Evolutionary conservation across 2,888 invertebrate genomes (phyloP).

Genomic region (Himalopsyche tibetana): DNA sequence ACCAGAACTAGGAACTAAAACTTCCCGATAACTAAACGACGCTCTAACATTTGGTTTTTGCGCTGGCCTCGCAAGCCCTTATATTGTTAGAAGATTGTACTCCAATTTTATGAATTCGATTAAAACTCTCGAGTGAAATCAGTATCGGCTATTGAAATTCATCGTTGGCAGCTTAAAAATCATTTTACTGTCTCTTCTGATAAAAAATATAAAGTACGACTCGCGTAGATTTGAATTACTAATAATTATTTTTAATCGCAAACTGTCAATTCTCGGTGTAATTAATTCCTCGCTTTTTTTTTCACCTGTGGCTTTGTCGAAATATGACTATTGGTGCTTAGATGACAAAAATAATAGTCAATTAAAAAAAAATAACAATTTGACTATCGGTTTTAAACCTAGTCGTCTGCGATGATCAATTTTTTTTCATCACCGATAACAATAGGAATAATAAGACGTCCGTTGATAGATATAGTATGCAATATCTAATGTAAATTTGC

Average conservation of each 20-base stretch:
- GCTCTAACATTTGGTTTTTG: too few relatives aligned
- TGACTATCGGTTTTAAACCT: conserved; percentile 6
- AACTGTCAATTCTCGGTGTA: background rate
- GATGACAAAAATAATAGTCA: conserved; percentile 50
- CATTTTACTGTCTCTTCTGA: too few relatives aligned
- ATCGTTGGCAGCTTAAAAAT: too few relatives aligned
- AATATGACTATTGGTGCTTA: conserved; percentile 41
- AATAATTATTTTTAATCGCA: background rate
- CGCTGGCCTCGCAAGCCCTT: too few relatives aligned
- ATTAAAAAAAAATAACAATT: conserved; percentile 34
- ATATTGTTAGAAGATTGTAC: too few relatives aligned
- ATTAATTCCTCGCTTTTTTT: conserved; percentile 9
- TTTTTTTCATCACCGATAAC: background rate
- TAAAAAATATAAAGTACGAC: too few relatives aligned
- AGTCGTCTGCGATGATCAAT: conserved; percentile 1
- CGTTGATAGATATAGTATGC: background rate
- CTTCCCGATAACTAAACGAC: too few relatives aligned
- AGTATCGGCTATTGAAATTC: too few relatives aligned
- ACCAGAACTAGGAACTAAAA: too few relatives aligned
- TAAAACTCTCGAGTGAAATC: too few relatives aligned
- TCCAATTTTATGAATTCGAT: too few relatives aligned
- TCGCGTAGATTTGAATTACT: background rate
- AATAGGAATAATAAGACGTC: background rate
- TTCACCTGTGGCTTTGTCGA: background rate
- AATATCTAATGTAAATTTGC: too few relatives aligned